These are phyloP conservation scores for Notodonta dromedarius DNA, from an alignment of 2,888 invertebrate genomes.

Conservation along the genomic window DNA sequence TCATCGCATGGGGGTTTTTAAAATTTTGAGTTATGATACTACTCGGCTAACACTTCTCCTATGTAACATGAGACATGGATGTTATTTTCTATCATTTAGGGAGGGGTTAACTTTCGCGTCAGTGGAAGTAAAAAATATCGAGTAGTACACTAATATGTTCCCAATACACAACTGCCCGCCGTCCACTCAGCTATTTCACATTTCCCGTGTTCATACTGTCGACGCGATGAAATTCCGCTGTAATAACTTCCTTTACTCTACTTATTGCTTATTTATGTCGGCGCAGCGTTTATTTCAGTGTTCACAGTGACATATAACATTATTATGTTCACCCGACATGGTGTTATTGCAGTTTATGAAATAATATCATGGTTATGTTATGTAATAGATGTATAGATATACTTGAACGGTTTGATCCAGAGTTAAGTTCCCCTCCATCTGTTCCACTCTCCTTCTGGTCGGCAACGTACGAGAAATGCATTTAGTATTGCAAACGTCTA, in stretches of 20 bases:
- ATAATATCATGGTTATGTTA: too few species aligned
- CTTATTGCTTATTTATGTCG: conserved; percentile 4
- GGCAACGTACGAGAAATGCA: too few species aligned
- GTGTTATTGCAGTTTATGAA: background rate
- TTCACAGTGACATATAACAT: background rate
- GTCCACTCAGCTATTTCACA: conserved; percentile 5
- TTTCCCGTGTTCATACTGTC: background rate
- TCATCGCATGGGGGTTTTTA: too few species aligned
- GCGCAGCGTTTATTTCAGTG: background rate
- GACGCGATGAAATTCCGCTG: conserved; percentile 5
- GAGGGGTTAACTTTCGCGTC: background rate
- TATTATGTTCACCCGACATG: background rate
- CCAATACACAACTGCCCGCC: background rate
- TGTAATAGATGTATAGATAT: too few species aligned
- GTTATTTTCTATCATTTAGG: background rate
- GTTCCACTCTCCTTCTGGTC: too few species aligned
- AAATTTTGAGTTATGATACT: too few species aligned
- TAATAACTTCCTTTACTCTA: conserved; percentile 4
- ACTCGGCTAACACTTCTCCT: too few species aligned
- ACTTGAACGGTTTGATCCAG: too few species aligned
- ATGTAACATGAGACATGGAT: too few species aligned
- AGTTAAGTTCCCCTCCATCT: too few species aligned
- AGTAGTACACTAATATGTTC: background rate
- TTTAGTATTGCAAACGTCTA: too few species aligned
- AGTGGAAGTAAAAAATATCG: conserved; percentile 1